Evolutionary conservation across 2,113 vertebrate species (phyloP), one percentile per base, ranked within the genome.

Genomic region (Aspidoscelis tigris): DNA sequence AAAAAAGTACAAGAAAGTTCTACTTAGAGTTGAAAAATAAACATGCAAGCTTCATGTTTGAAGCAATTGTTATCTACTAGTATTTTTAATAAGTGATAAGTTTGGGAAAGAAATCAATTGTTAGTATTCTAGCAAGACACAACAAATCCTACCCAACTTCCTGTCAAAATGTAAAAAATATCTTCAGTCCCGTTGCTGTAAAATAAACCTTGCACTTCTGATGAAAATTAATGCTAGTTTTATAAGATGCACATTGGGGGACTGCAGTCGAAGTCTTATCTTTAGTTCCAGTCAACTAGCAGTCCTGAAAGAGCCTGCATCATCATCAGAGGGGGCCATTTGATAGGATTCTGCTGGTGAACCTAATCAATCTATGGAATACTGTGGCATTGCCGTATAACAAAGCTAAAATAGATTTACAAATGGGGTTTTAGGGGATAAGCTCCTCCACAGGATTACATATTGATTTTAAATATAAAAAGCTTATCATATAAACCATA

Each of bases 401-500:
- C 98, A 99, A 99, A 99, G 97, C 98, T 97, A 98, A 98, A 98
- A 99, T 98, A 99, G 98, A 99, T 99, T 99, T 99, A 99, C 98
- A 99, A 99, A 99, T 98, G 97, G 97, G 97, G 96, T 94, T 95
- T 97, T 97, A 97, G 92, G 96, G 98, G 98, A 98, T 99, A 99
- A 99, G 98, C 98, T 97, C 97, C 98, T 98, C 97, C 98, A 99
- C 98, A 98, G 99, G 99, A 99, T 99, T 99, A 99, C 98, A 99
- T 99, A 99, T 99, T 99, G 99, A 99, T 99, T 99, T 99, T 97
- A 97, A 99, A 99, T 98, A 98, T 98, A 99, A 98, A 98, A 97
- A 98, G 98, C 98, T 99, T 99, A 99, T 99, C 98, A 98, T 98
- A 99, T 98, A 98, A 99, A 98, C 97, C 97, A 97, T 98, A 98